Evolutionary conservation across 92 coral and sea anemone genomes (phyloP), one percentile per base, ranked within the genome.

Genomic region (Heteractis magnifica): DNA sequence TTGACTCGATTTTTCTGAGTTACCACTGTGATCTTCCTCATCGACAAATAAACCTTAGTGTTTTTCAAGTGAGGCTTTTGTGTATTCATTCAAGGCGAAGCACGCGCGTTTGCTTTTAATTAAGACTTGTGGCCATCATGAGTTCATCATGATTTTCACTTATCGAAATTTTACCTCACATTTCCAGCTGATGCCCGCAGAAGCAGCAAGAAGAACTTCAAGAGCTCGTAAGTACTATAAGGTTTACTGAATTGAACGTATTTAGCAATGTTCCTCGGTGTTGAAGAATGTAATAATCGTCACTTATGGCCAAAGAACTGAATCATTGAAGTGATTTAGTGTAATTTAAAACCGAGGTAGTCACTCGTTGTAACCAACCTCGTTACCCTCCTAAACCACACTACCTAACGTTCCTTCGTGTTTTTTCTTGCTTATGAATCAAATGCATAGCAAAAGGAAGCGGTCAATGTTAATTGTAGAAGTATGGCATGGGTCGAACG

Each of bases 261-360:
- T 68, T 68, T 8, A 20, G 21, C 23, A 7, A 21, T n/a, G 44
- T 68, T 68, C 9, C 26, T 23, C 10, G 23, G 70, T 62, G 44
- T 34, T 34, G 44, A 62, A 62, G 70, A 62, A 62, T 62, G 23
- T n/a, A 4, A n/a, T 20, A 18, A 62, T 62, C 20, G 20, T 62
- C 70, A 20, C 70, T 6, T n/a, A 59, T 59, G 65, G 18, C 0
- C 65, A 15, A 59, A 59, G 12, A 18, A 26, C 51, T 19, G 59
- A 18, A 34, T 79, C 83, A 70, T 70, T 81, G 77, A 81, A 81
- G 77, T 41, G 21, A 81, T 49, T 65, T 19, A 18, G 20, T 56
- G 84, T 81, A 81, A 81, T 72, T 16, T 55, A 68, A 68, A 81
- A 51, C 84, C 84, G 23, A 8, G 26, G 41, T 68, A 49, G 84